Base-by-base conservation (phyloP, 1,140 invertebrate genomes). In the Lepidotrigona ventralis region DNA sequence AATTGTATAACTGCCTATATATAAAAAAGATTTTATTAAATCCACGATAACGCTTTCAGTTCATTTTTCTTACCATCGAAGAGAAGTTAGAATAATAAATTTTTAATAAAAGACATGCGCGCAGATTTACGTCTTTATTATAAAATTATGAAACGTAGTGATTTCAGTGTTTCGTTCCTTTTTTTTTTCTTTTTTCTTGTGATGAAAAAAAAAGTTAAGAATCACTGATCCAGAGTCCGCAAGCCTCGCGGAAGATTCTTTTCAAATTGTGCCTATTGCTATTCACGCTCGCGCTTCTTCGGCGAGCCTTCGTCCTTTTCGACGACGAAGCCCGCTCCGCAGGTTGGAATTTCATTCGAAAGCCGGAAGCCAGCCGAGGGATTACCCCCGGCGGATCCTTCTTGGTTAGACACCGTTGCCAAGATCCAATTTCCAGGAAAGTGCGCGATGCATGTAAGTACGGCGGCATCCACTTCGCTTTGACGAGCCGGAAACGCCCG, bases 391-490 rank as follows among this genome's bases (percentile, higher is more conserved):
- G 51, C 72, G 53, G 81, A 90, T 90, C 83, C 76, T 78, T 81
- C 84, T 86, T 74, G 81, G 83, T 73, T 83, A 90, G 83, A 85
- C 79, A 74, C 69, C 66, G 85, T 63, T 87, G 56, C 53, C 70
- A 71, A 79, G 83, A 90, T 89, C 88, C 82, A 85, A 88, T 88
- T 90, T 91, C 85, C 77, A 87, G 86, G 74, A 51, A 84, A 78
- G 74, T 82, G 89, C 82, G 82, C 83, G 66, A 76, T 78, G 85
- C 75, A 66, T 60, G 85, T 85, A 87, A 90, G 85, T 82, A 86
- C 69, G 82, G 51, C 54, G 73, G 75, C 83, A 85, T 81, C 82
- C 78, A 86, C 88, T 90, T 87, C 79, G 81, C 88, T 90, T 85
- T 85, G 88, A 85, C 83, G 87, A 63, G 56, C 79, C 81, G 75